Base-by-base conservation (phyloP, 2,797 vertebrate genomes). In the Notolepis coatsorum region DNA sequence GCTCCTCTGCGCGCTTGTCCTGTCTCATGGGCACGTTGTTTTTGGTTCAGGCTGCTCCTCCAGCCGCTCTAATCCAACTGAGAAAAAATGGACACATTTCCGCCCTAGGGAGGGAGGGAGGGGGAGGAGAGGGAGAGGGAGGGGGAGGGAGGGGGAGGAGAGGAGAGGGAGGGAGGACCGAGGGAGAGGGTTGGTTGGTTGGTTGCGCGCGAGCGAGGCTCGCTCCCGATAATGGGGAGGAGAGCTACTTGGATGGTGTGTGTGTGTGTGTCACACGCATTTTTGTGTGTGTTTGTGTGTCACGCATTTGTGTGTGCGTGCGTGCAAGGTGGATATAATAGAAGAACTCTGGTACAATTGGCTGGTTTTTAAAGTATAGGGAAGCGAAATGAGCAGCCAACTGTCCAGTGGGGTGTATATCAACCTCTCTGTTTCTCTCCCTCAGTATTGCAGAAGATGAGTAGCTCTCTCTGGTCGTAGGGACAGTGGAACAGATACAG, bases 71-170 rank as follows among this genome's bases (percentile, higher is more conserved):
- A 81, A 89, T 91, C 91, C 88, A 39, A 80, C 74, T 87, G 84
- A 82, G 68, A 85, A 84, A 88, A 88, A 93, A 92, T 88, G 91
- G 89, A 91, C 84, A 84, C 87, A 93, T 92, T 94, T 93, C 93
- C 93, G 93, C 92, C 86, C 71, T 82, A 79, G 80, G 80, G 75
- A 82, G 51, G 81, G 72, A 88, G 81, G 87, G 86, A 80, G 75
- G 80, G 77, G 80, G 38, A 49, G 71, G 69, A 77, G 64, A 71
- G 75, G 86, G 79, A 83, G 80, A 65, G 58, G 64, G 23, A 42
- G 33, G 41, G 23, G 27, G 33, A 24, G 65, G 35, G 43, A 21
- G 20, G 25, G 15, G 53, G 39, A 15, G 2, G 23, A 38, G 53
- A 3, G 31, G 46, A 5, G n/a, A 5, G 27, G 35, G 35, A 21